Base-by-base conservation (phyloP, 2,113 vertebrate genomes). In the Siniperca chuatsi region DNA sequence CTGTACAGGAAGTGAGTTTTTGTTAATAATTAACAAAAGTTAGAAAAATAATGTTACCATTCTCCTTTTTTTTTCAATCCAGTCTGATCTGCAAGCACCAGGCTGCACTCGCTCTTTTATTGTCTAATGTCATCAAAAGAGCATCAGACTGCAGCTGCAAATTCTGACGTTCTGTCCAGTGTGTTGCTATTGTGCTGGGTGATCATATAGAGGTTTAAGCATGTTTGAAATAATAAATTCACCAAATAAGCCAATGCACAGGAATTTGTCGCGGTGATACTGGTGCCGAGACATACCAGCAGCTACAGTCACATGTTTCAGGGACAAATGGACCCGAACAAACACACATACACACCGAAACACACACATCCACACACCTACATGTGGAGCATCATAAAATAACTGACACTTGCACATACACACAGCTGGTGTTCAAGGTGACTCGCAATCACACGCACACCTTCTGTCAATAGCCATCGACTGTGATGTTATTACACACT, bases 401-500 rank as follows among this genome's bases (percentile, higher is more conserved):
- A 90, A 89, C 78, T 80, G 75, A 86, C 86, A 78, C 86, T 58
- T 2, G 7, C 70, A 65, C 81, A 16, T n/a, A 78, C 84, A 82
- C 89, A 55, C 86, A 85, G 86, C 81, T 81, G 82, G 60, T 65
- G 81, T 83, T 92, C 88, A 94, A 94, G 94, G 94, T 94, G 90
- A 88, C 87, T 54, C 50, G 40, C 79, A 68, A 50, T 87, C 58
- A 55, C 81, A 73, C 83, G 7, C 75, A 62, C 91, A 85, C 91
- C 90, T 92, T 90, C 87, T 92, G 92, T 93, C 90, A 90, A 93
- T 90, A 91, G 84, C 90, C 88, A 94, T 94, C 66, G 81, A 91
- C 91, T 92, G 85, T 87, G 89, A 90, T 91, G 93, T 93, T 89
- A 92, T 93, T 92, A 90, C 92, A 89, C 87, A 81, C 81, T 91